Percentiles rank a stretch among this genome's conserved stretches.
These are phyloP conservation scores for Xylocampa areola DNA, from an alignment of 2,888 invertebrate species.

Conservation along the genomic window DNA sequence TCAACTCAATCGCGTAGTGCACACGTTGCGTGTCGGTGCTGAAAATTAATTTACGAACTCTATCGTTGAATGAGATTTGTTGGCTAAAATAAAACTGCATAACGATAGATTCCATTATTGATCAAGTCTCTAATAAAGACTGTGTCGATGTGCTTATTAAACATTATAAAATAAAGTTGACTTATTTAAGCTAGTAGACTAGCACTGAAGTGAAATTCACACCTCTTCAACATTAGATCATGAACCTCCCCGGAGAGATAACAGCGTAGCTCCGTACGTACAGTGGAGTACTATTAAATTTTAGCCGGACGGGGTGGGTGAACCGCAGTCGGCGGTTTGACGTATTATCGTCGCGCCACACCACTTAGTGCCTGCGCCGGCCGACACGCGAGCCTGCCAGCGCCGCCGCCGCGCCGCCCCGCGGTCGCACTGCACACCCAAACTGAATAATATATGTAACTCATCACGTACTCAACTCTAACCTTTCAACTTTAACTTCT, in stretches of 20 bases:
- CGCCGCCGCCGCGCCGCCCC: slow-evolving; percentile 41
- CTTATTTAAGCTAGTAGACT: not conserved
- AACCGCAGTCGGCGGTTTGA: slow-evolving; percentile 79
- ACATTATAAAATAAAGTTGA: not conserved
- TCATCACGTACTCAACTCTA: slow-evolving; percentile 54
- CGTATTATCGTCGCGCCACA: slow-evolving; percentile 78
- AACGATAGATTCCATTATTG: not conserved
- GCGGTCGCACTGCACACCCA: slow-evolving; percentile 36
- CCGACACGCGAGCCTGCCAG: slow-evolving; percentile 55
- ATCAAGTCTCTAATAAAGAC: not conserved
- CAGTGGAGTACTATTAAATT: slow-evolving; percentile 73
- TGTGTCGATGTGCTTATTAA: not conserved
- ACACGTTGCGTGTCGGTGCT: slow-evolving; percentile 9
- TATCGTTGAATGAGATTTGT: not conserved
- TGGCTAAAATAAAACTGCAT: slow-evolving; percentile 1
- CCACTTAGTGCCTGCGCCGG: slow-evolving; percentile 72
- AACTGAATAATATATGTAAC: slow-evolving; percentile 53
- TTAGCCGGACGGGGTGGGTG: slow-evolving; percentile 66
- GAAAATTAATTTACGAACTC: slow-evolving; percentile 19
- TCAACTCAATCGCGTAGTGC: slow-evolving; percentile 30
- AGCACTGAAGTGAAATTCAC: not conserved
- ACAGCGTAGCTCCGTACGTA: slow-evolving; percentile 31
- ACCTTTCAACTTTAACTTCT: slow-evolving; percentile 54
- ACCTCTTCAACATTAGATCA: slow-evolving; percentile 7
- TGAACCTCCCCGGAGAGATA: slow-evolving; percentile 29